These are phyloP conservation scores for Megalops atlanticus DNA, from an alignment of 2,113 vertebrate genomes.

Conservation along the genomic window DNA sequence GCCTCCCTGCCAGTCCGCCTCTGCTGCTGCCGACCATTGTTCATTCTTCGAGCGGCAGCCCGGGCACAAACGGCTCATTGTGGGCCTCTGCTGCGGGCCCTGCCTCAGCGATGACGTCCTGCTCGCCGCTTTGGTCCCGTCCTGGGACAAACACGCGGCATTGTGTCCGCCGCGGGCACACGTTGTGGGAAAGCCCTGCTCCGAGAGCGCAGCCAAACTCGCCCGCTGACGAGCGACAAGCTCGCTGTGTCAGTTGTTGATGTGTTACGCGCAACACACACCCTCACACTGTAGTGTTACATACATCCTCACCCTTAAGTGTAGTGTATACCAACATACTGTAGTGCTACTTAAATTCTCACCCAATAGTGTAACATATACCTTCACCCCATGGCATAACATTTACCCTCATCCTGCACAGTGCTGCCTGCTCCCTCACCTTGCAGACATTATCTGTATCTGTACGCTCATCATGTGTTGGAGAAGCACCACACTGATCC, in stretches of 20 bases:
- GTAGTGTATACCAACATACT: conserved; percentile 8
- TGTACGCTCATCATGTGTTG: too few relatives aligned
- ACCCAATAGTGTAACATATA: too few relatives aligned
- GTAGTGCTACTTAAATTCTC: too few relatives aligned
- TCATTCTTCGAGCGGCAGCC: background rate
- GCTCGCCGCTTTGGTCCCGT: background rate
- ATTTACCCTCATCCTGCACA: too few relatives aligned
- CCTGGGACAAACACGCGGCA: background rate
- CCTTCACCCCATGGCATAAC: too few relatives aligned
- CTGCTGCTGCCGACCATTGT: conserved; percentile 8
- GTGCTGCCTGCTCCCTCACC: too few relatives aligned
- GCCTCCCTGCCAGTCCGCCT: background rate
- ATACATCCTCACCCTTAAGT: conserved; percentile 12
- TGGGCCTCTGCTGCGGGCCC: background rate
- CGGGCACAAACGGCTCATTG: conserved; percentile 11
- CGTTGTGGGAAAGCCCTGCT: background rate
- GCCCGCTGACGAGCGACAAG: background rate
- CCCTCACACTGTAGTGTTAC: background rate
- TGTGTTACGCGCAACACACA: background rate
- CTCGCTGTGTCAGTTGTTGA: background rate
- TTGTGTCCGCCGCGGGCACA: background rate
- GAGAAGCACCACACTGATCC: too few relatives aligned
- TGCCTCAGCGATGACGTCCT: conserved; percentile 16
- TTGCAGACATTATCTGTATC: too few relatives aligned
- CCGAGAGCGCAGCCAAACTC: background rate